Conservation (phyloP, 2,888 invertebrate genomes). For the Amphipyra tragopoginis region DNA sequence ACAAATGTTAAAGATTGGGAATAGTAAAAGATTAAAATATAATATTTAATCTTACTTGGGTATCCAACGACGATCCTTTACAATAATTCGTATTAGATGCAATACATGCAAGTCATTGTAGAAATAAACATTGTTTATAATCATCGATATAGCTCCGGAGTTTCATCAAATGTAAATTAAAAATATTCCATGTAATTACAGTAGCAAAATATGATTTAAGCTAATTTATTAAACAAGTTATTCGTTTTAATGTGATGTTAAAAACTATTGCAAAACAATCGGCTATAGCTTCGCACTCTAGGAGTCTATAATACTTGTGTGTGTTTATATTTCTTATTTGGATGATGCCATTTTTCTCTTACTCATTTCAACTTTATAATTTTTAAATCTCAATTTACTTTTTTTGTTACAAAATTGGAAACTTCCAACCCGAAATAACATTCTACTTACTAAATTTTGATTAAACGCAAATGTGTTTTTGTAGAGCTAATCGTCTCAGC, state of each 20-base stretch:
- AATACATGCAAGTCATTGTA: conserved; percentile 79
- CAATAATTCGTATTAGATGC: conserved; percentile 72
- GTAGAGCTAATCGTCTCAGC: no score
- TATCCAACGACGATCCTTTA: conserved; percentile 89
- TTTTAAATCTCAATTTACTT: no score
- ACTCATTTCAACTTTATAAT: no score
- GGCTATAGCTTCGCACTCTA: conserved; percentile 87
- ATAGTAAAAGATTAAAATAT: conserved; percentile 73
- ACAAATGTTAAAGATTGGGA: conserved; percentile 70
- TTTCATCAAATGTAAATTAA: conserved; percentile 75
- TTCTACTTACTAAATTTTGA: no score
- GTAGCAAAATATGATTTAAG: conserved; percentile 85
- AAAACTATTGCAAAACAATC: conserved; percentile 88
- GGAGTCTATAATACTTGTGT: conserved; percentile 76
- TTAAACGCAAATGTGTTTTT: no score
- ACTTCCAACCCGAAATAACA: no score
- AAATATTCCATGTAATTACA: conserved; percentile 75
- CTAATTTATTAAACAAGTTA: conserved; percentile 80
- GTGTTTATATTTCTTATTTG: conserved; percentile 60
- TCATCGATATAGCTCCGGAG: conserved; percentile 59
- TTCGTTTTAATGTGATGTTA: conserved; percentile 79
- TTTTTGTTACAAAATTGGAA: no score
- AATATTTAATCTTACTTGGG: conserved; percentile 86
- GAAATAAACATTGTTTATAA: conserved; percentile 72
- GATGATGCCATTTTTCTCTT: conserved; percentile 39